phyloP scores from a whole-genome alignment of 2,113 vertebrate genomes.

The Ptilonorhynchus violaceus region DNA sequence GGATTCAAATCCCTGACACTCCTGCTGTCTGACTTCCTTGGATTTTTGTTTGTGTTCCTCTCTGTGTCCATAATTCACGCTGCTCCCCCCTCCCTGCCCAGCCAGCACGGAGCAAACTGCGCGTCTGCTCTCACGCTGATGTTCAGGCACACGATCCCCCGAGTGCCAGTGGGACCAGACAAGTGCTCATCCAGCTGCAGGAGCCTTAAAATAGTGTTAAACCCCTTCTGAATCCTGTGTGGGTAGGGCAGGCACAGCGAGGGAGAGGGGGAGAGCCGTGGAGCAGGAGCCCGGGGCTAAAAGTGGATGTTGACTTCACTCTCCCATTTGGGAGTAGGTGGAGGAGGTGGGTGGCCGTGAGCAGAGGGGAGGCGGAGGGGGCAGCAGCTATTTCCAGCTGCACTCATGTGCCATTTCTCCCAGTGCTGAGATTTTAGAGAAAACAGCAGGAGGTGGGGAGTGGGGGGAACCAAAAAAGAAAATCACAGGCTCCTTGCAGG shows the following conservation, averaged over 20 bases:
- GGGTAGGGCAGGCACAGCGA: neutral
- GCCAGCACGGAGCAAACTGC: neutral
- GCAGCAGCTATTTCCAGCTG: constrained; percentile 56
- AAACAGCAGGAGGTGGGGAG: constrained; percentile 42
- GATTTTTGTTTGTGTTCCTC: neutral
- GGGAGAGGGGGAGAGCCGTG: neutral
- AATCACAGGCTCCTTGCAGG: neutral
- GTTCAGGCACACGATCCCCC: fast-evolving
- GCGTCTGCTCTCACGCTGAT: fast-evolving
- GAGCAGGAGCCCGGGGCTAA: constrained; percentile 27
- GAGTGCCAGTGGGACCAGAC: neutral
- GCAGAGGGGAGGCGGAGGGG: constrained; percentile 41
- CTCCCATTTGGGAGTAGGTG: constrained; percentile 33
- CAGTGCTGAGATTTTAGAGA: neutral
- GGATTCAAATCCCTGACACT: neutral
- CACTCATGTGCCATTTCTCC: constrained; percentile 17
- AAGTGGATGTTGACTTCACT: constrained; percentile 63
- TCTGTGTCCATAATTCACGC: neutral
- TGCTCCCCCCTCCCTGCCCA: neutral
- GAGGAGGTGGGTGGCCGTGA: constrained; percentile 47
- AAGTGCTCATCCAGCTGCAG: neutral
- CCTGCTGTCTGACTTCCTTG: neutral
- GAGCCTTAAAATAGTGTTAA: neutral
- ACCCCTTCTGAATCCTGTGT: neutral
- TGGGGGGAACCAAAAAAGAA: neutral